These are phyloP conservation scores for Avahi laniger DNA, from an alignment of 2,797 vertebrate species.

Conservation along the genomic window DNA sequence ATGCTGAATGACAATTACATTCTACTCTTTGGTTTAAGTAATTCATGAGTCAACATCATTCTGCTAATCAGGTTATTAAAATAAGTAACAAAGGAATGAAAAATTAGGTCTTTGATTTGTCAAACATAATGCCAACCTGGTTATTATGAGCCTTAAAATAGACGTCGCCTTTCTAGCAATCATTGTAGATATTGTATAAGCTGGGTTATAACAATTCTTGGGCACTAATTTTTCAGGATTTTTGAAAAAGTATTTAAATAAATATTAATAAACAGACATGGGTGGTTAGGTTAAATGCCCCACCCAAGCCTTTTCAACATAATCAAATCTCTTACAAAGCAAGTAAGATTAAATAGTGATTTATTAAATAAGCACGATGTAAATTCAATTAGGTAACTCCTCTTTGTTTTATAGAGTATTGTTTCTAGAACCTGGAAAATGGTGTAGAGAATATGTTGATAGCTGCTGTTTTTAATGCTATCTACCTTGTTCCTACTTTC, in stretches of 20 bases:
- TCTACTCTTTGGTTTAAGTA: slow-evolving; percentile 34
- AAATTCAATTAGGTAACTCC: not conserved
- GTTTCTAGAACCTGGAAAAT: not conserved
- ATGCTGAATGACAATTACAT: not conserved
- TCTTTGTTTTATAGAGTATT: not conserved
- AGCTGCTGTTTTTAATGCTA: not conserved
- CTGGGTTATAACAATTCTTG: not conserved
- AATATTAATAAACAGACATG: not conserved
- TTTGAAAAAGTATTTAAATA: slow-evolving; percentile 15
- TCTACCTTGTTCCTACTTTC: not conserved
- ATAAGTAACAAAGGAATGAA: slow-evolving; percentile 8
- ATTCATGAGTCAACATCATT: slow-evolving; percentile 28
- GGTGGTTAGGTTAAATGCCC: not conserved
- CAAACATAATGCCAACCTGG: not conserved
- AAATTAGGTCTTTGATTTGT: slow-evolving; percentile 28
- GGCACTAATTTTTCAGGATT: not conserved
- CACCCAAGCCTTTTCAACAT: not conserved
- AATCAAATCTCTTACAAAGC: not conserved
- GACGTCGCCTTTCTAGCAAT: not conserved
- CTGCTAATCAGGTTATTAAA: slow-evolving; percentile 49
- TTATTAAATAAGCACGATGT: not conserved
- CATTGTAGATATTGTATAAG: not conserved
- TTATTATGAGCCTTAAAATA: slow-evolving; percentile 46
- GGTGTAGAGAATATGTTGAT: not conserved
- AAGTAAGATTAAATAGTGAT: not conserved